Evolutionary conservation across 2,888 invertebrate species (phyloP).

Genomic region (Odontocolon sp.): DNA sequence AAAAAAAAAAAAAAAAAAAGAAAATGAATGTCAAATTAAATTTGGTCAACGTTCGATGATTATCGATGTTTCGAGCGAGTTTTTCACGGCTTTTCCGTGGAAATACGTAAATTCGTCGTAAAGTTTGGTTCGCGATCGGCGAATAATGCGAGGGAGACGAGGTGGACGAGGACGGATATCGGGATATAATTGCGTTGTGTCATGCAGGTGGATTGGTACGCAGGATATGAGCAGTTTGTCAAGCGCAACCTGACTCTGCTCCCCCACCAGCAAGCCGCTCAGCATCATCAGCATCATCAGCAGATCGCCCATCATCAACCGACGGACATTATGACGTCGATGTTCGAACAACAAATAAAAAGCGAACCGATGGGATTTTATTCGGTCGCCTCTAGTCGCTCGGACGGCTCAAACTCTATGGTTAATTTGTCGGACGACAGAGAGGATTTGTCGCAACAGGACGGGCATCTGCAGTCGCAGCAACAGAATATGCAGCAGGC

Average conservation of each 20-base stretch:
- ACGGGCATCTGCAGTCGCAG: slow-evolving; percentile 79
- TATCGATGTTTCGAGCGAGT: no score
- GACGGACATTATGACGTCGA: slow-evolving; percentile 80
- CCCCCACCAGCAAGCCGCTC: slow-evolving; percentile 74
- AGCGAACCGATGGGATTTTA: slow-evolving; percentile 87
- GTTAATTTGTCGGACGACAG: slow-evolving; percentile 79
- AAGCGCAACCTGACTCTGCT: slow-evolving; percentile 81
- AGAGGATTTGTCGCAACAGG: slow-evolving; percentile 79
- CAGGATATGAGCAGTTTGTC: slow-evolving; percentile 81
- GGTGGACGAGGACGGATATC: not conserved
- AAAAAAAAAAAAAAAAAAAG: no score
- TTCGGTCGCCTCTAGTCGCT: slow-evolving; percentile 80
- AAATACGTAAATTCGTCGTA: no score
- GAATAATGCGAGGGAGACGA: no score
- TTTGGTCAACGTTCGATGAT: no score
- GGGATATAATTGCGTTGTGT: slow-evolving; percentile 57
- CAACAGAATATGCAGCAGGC: slow-evolving; percentile 70
- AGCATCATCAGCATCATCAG: slow-evolving; percentile 64
- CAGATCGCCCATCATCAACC: slow-evolving; percentile 72
- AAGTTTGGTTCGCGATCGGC: no score
- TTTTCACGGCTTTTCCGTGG: no score
- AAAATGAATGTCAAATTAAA: slow-evolving; percentile 78
- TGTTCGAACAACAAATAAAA: slow-evolving; percentile 88
- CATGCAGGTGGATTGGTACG: slow-evolving; percentile 80
- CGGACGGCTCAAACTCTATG: slow-evolving; percentile 80